These are phyloP conservation scores for Ophraella communa DNA, from an alignment of 2,888 invertebrate species.

Conservation along the genomic window DNA sequence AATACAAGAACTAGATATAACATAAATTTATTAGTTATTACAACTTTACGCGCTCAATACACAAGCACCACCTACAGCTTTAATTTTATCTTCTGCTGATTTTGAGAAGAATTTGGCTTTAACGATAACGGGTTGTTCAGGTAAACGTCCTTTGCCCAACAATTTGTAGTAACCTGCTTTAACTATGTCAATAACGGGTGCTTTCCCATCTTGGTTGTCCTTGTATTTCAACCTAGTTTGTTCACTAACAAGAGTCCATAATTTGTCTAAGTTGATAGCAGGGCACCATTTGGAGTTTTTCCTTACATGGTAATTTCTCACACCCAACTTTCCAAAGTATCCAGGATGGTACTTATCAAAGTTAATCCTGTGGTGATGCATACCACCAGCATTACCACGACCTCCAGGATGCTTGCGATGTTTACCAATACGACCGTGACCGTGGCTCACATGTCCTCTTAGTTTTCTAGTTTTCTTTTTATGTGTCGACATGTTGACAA, in stretches of 20 bases:
- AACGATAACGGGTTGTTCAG: slow-evolving; percentile 97
- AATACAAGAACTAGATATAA: not conserved
- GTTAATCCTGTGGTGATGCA: slow-evolving; percentile 99
- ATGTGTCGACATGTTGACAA: slow-evolving; percentile 73
- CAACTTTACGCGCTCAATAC: slow-evolving; percentile 85
- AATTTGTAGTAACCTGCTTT: slow-evolving; percentile 97
- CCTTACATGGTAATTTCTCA: slow-evolving; percentile 96
- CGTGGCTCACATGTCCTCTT: slow-evolving; percentile 99
- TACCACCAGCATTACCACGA: slow-evolving; percentile 99
- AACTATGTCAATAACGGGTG: slow-evolving; percentile 96
- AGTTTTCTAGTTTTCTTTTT: slow-evolving; percentile 99
- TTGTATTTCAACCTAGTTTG: slow-evolving; percentile 86
- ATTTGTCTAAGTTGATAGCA: slow-evolving; percentile 91
- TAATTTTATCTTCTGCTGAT: slow-evolving; percentile 96
- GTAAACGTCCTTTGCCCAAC: slow-evolving; percentile 95
- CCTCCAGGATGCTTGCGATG: slow-evolving; percentile 99
- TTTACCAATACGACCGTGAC: slow-evolving; percentile 99
- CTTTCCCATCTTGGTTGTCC: slow-evolving; percentile 81
- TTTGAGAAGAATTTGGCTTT: slow-evolving; percentile 99
- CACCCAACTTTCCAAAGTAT: slow-evolving; percentile 99
- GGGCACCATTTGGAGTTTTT: slow-evolving; percentile 93
- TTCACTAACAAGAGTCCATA: slow-evolving; percentile 96
- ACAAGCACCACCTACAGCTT: slow-evolving; percentile 96
- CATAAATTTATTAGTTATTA: slow-evolving; percentile 20
- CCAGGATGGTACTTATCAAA: slow-evolving; percentile 99